phyloP scores from a whole-genome alignment of 2,797 vertebrate species.

The Carapus acus region DNA sequence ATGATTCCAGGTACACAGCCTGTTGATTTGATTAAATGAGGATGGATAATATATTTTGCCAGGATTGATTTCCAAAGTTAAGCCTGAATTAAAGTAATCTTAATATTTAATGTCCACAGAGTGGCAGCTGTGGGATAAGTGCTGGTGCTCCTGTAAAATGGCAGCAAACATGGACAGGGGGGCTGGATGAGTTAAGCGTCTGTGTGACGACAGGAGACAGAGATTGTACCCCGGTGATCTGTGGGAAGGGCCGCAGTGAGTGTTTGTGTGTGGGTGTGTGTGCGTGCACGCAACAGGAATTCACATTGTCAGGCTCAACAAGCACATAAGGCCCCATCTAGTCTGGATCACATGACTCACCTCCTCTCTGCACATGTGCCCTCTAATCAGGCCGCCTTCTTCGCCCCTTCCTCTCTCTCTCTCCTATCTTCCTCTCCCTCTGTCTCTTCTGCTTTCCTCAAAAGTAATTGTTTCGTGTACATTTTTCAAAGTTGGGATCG shows the following conservation, averaged over 20 bases:
- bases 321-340: constrained; percentile 39
- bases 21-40: constrained; percentile 36
- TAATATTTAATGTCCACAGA: constrained; percentile 22
- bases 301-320: constrained; percentile 32
- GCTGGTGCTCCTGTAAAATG: too few relatives aligned
- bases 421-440: constrained; percentile 9
- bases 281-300: constrained; percentile 24
- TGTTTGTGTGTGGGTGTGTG: too few relatives aligned
- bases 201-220: too few relatives aligned
- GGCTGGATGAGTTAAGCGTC: too few relatives aligned
- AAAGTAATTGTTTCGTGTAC: too few relatives aligned
- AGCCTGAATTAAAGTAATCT: constrained; percentile 25
- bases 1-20: constrained; percentile 4
- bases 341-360: constrained; percentile 24
- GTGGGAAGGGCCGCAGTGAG: constrained; percentile 27
- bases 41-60: too few relatives aligned
- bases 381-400: too few relatives aligned
- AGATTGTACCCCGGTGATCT: constrained; percentile 10
- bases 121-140: neutral
- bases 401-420: constrained; percentile 41
- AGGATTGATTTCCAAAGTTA: too few relatives aligned
- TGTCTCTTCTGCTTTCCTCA: too few relatives aligned
- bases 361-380: constrained; percentile 48
- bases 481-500: too few relatives aligned
- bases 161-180: too few relatives aligned